A percentile compares a stretch with the other conserved stretches of the same genome.
Evolutionary conservation across 2,888 invertebrate genomes (phyloP).

Genomic region (Lapara coniferarum): DNA sequence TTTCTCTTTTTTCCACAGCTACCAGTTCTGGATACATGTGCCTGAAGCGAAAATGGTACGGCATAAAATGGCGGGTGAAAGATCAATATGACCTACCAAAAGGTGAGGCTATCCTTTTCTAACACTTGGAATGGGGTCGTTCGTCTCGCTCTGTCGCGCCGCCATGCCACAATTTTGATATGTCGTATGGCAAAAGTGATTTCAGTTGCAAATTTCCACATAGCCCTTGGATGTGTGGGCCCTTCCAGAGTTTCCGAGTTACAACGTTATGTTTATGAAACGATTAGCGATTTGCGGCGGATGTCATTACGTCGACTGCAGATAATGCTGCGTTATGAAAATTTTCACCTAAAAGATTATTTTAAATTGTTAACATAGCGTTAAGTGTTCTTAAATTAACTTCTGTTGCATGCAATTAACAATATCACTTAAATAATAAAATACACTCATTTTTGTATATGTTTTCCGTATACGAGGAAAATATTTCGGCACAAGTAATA

Average conservation of each 20-base stretch:
- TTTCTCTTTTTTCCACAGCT: slow-evolving; percentile 63
- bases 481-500: slow-evolving; percentile 35
- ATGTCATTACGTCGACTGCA: slow-evolving; percentile 60
- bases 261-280: slow-evolving; percentile 61
- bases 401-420: slow-evolving; percentile 37
- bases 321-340: slow-evolving; percentile 74
- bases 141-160: slow-evolving; percentile 62
- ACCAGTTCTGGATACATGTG: slow-evolving; percentile 66
- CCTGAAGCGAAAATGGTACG: slow-evolving; percentile 77
- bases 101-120: slow-evolving; percentile 63
- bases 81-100: slow-evolving; percentile 83
- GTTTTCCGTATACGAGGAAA: slow-evolving; percentile 33
- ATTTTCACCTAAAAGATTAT: slow-evolving; percentile 59
- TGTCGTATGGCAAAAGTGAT: slow-evolving; percentile 72
- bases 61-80: slow-evolving; percentile 83
- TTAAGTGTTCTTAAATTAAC: slow-evolving; percentile 55
- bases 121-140: slow-evolving; percentile 42
- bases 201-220: slow-evolving; percentile 67
- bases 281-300: slow-evolving; percentile 56
- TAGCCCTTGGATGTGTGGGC: slow-evolving; percentile 50
- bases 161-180: slow-evolving; percentile 68
- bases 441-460: slow-evolving; percentile 35
- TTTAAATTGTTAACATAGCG: slow-evolving; percentile 56
- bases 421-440: slow-evolving; percentile 34
- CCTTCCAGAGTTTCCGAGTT: slow-evolving; percentile 54